Evolutionary conservation across 2,797 vertebrate genomes (phyloP).

Genomic region (Poliocrania exsul): DNA sequence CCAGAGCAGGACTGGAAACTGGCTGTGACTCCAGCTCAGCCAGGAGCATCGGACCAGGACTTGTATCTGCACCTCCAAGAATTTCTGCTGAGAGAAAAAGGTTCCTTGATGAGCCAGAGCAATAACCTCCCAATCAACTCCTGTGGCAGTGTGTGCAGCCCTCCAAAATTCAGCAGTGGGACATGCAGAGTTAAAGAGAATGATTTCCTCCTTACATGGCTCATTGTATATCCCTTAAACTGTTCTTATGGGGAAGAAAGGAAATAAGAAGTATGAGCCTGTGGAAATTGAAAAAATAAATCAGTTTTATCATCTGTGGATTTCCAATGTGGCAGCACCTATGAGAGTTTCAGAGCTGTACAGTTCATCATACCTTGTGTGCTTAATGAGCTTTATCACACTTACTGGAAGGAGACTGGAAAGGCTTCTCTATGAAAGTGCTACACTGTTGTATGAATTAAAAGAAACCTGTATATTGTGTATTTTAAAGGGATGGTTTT

Average conservation of each 20-base stretch:
- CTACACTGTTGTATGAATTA: background rate
- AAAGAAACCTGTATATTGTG: background rate
- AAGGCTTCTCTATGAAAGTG: background rate
- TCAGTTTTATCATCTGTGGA: background rate
- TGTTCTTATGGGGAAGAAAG: background rate
- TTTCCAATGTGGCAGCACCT: background rate
- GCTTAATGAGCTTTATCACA: conserved; percentile 23
- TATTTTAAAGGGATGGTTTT: background rate
- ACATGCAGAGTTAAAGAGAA: background rate
- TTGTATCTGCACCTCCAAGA: conserved; percentile 49
- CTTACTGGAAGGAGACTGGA: background rate
- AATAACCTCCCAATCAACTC: background rate
- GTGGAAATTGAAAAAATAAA: conserved; percentile 24
- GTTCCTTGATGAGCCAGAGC: background rate
- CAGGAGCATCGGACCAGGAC: conserved; percentile 71
- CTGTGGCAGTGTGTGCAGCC: background rate
- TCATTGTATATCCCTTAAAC: background rate
- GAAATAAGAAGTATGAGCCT: background rate
- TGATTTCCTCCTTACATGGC: background rate
- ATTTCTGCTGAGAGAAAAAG: conserved; percentile 52
- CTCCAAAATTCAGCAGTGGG: background rate
- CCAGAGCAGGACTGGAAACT: conserved; percentile 24
- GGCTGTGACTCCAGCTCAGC: conserved; percentile 60
- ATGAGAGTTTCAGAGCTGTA: background rate
- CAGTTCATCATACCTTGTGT: background rate